Conservation (phyloP, 64 coral and sea anemone genomes). For the Stylophora pistillata region DNA sequence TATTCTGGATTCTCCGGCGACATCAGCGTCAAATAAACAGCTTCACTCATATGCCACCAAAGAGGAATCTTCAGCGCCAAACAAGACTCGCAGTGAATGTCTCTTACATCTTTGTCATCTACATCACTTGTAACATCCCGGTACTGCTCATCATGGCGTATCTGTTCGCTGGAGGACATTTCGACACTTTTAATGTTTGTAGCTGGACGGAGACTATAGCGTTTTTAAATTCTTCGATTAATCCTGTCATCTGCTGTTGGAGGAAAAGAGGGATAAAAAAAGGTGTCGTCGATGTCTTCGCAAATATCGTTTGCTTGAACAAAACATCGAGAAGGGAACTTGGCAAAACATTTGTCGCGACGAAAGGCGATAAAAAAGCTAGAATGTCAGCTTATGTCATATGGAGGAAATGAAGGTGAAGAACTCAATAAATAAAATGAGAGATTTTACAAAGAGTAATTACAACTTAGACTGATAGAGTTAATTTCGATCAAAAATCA, state of each 20-base stretch:
- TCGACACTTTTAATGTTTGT: slow-evolving; percentile 56
- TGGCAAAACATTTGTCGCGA: not conserved
- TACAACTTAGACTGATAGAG: too few relatives aligned
- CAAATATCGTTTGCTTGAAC: slow-evolving; percentile 4
- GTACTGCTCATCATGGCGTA: slow-evolving; percentile 47
- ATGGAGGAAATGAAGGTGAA: not conserved
- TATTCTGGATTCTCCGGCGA: slow-evolving; percentile 59
- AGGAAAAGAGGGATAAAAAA: slow-evolving; percentile 54
- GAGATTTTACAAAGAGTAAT: not conserved
- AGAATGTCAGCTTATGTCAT: not conserved
- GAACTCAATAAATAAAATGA: not conserved
- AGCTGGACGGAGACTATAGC: slow-evolving; percentile 82
- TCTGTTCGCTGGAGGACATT: slow-evolving; percentile 26
- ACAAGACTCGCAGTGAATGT: slow-evolving; percentile 75
- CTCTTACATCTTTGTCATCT: slow-evolving; percentile 69
- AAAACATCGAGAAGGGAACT: not conserved
- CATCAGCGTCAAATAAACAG: slow-evolving; percentile 76
- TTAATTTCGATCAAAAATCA: too few relatives aligned
- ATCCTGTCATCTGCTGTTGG: slow-evolving; percentile 78
- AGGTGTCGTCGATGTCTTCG: not conserved
- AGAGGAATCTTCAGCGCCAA: slow-evolving; percentile 27
- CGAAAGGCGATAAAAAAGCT: not conserved
- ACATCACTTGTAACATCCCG: slow-evolving; percentile 73
- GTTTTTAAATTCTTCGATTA: slow-evolving; percentile 66
- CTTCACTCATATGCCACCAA: not conserved